Percentiles rank a stretch among this genome's conserved stretches.
These are phyloP conservation scores for Limnephilus auricula DNA, from an alignment of 2,888 invertebrate genomes.

Conservation along the genomic window DNA sequence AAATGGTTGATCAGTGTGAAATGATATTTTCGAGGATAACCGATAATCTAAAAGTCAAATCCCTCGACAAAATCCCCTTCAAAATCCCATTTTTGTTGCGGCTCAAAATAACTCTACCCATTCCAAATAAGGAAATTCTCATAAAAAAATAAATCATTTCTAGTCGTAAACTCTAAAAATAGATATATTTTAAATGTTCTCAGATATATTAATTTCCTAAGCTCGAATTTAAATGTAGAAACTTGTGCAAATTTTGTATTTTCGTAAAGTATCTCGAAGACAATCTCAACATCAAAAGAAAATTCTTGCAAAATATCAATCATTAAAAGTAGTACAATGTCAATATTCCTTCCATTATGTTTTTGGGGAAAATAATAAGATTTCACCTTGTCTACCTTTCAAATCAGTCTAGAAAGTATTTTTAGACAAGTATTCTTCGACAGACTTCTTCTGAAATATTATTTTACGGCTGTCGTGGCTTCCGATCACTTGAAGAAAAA, in stretches of 20 bases:
- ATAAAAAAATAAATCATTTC: no score
- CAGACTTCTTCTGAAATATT: not conserved
- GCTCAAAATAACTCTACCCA: no score
- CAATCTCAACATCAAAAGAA: not conserved
- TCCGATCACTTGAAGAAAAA: constrained; percentile 29
- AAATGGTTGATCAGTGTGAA: not conserved
- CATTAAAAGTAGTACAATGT: not conserved
- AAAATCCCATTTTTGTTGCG: no score
- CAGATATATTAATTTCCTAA: no score
- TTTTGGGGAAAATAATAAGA: not conserved
- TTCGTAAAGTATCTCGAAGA: not conserved
- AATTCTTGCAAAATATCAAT: not conserved
- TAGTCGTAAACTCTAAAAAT: no score
- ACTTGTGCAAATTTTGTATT: not conserved
- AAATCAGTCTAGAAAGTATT: not conserved
- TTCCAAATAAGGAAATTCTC: no score
- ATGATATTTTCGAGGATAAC: not conserved
- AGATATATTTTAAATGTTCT: no score
- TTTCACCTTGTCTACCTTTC: not conserved
- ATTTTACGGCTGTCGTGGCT: not conserved
- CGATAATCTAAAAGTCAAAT: not conserved
- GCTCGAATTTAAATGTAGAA: no score
- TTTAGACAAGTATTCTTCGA: not conserved
- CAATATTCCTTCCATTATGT: not conserved
- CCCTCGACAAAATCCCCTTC: no score